Percentiles rank a stretch among this genome's conserved stretches.
Evolutionary conservation across 2,113 vertebrate genomes (phyloP).

Genomic region (Phylloscopus trochiloides): DNA sequence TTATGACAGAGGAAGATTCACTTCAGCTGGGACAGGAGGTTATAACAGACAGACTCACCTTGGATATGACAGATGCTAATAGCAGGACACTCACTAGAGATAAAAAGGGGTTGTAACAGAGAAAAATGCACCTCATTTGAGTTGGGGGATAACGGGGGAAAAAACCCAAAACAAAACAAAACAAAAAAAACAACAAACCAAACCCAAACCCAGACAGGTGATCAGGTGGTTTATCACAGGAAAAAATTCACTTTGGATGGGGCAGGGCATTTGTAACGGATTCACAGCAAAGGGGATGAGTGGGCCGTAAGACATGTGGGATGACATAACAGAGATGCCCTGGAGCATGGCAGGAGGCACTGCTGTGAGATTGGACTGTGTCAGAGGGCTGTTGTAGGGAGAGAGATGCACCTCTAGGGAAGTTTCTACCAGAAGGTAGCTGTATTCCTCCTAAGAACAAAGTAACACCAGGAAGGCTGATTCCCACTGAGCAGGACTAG

Average conservation of each 20-base stretch:
- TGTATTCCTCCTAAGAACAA: background rate
- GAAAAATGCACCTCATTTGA: slow-evolving; percentile 34
- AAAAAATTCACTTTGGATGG: background rate
- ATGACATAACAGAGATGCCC: background rate
- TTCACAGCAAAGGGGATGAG: background rate
- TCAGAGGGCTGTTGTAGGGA: background rate
- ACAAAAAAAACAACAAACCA: background rate
- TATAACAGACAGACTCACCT: slow-evolving; percentile 48
- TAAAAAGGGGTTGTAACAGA: slow-evolving; percentile 12
- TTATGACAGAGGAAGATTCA: slow-evolving; percentile 56
- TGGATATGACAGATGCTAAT: slow-evolving; percentile 59
- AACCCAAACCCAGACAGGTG: background rate
- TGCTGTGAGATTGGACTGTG: background rate
- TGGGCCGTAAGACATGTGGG: background rate
- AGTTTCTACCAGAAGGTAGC: background rate
- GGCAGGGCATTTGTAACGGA: background rate
- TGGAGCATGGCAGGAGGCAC: background rate
- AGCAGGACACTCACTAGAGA: background rate
- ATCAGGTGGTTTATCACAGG: slow-evolving; percentile 1
- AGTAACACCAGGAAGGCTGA: background rate
- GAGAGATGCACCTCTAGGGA: background rate
- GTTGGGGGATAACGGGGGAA: background rate
- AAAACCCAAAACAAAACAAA: background rate
- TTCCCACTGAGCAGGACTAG: background rate
- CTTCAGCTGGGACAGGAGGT: slow-evolving; percentile 42